Percentiles rank a stretch among this genome's conserved stretches.
Evolutionary conservation across 2,888 invertebrate genomes (phyloP).

Genomic region (Phortica magna): DNA sequence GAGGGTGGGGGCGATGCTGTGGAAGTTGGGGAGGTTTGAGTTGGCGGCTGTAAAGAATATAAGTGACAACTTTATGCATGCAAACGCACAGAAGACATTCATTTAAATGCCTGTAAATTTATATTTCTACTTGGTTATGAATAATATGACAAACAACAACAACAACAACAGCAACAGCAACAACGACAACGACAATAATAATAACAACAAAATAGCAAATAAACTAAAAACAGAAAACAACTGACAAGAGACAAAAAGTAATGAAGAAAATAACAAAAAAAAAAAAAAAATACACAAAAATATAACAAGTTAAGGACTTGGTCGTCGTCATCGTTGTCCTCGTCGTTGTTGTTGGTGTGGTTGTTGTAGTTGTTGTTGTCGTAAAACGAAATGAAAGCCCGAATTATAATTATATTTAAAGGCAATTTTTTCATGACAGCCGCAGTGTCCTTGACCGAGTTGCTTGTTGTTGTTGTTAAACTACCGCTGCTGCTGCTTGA

Average conservation of each 20-base stretch:
- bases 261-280: no score
- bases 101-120: constrained; percentile 7
- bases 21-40: not conserved
- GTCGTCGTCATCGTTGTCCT: not conserved
- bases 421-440: constrained; percentile 69
- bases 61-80: not conserved
- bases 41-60: not conserved
- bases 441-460: constrained; percentile 73
- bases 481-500: not conserved
- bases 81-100: not conserved
- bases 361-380: not conserved
- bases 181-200: not conserved
- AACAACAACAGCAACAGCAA: not conserved
- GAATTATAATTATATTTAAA: constrained; percentile 71
- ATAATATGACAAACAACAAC: not conserved
- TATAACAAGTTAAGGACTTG: no score
- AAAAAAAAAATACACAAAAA: no score
- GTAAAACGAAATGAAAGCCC: not conserved
- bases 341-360: not conserved
- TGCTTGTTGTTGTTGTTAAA: constrained; percentile 39
- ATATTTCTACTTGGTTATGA: not conserved
- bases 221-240: not conserved
- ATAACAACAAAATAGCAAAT: not conserved
- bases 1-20: no score
- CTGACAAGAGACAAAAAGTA: no score